Base-by-base conservation (phyloP, 2,797 vertebrate species). In the Peromyscus aztecus region DNA sequence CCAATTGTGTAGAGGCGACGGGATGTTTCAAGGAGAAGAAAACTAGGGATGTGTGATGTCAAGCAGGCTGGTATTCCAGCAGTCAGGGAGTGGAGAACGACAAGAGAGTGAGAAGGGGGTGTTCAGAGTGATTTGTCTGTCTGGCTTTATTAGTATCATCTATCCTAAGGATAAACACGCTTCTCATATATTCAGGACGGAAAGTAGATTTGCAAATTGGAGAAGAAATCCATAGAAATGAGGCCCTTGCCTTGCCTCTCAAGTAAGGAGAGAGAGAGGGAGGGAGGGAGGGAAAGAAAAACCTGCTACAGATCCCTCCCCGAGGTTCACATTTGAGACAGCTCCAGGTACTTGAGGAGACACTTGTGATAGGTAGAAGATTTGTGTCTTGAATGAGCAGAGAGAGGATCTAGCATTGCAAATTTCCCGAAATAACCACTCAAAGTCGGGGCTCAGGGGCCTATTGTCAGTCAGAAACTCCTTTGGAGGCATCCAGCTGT, bases 131-230 rank as follows among this genome's bases (percentile, higher is more conserved):
- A 95, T 82, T 43, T 59, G 67, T 49, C 23, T 29, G 71, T 40
- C 65, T 81, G 71, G 52, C 2, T 88, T 91, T 94, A 75, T 85
- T 89, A 85, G 76, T 46, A 55, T 55, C 27, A 49, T 14, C 69
- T 85, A 76, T 34, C 49, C 69, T 24, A 63, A 86, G 55, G n/a
- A 71, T 40, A 89, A 97, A 93, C 14, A 93, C 52, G 43, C 40
- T 93, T 91, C 49, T 67, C 31, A 7, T 83, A 37, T 67, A 63
- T 67, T 77, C 21, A 87, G 76, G 67, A 82, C 7, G 92, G 75
- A 71, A 87, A 49, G 16, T 17, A 87, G 37, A 57, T 71, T 78
- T 94, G 61, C 46, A 94, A 94, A 94, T 57, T 81, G 43, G 83
- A 89, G 37, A 81, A 93, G 31, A 27, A 52, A 75, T 46, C n/a